phyloP scores from a whole-genome alignment of 2,888 invertebrate genomes.

The Perizoma affinitatum region DNA sequence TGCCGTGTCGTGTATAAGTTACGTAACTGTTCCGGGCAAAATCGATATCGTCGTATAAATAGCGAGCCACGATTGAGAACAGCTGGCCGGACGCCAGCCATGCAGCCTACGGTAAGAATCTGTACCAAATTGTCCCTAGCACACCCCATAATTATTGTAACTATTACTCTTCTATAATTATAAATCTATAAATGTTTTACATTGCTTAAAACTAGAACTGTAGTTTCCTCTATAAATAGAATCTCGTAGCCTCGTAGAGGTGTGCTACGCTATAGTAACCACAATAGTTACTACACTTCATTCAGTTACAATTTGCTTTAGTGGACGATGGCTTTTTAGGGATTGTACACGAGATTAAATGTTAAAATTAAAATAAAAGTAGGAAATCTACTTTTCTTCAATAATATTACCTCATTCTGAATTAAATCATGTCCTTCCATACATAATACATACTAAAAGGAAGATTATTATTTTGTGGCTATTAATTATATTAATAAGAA shows the following conservation, averaged over 20 bases:
- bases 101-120: constrained; percentile 76
- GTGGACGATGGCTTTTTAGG: too few species aligned
- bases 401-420: too few species aligned
- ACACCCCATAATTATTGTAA: neutral
- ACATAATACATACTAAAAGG: too few species aligned
- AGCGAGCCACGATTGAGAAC: constrained; percentile 73
- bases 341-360: too few species aligned
- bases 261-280: constrained; percentile 23
- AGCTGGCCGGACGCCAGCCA: constrained; percentile 76
- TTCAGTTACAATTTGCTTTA: neutral
- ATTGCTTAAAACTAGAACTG: neutral
- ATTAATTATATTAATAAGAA: too few species aligned
- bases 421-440: too few species aligned
- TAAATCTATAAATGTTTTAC: too few species aligned
- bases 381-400: too few species aligned
- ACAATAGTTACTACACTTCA: constrained; percentile 1
- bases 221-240: constrained; percentile 2
- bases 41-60: constrained; percentile 82
- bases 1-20: constrained; percentile 66
- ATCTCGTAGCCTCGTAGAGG: constrained; percentile 22
- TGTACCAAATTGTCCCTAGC: neutral
- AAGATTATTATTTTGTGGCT: too few species aligned
- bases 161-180: neutral
- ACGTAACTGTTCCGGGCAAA: constrained; percentile 79
- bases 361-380: too few species aligned